These are phyloP conservation scores for Eremophila alpestris DNA, from an alignment of 2,797 vertebrate genomes.

Conservation along the genomic window DNA sequence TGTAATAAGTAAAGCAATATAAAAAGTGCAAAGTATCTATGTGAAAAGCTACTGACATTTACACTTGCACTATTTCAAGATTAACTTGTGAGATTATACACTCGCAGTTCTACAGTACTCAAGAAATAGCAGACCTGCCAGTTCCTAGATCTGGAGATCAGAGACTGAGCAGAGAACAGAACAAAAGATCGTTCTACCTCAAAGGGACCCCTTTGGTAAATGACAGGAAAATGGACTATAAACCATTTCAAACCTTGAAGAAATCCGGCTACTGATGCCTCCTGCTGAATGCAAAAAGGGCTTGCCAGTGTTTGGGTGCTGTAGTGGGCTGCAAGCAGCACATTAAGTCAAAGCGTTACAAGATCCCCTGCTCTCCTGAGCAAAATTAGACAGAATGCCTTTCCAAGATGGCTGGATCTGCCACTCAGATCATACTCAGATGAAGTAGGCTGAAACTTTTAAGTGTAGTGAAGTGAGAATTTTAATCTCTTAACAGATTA, in stretches of 20 bases:
- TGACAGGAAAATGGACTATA: neutral
- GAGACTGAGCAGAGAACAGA: neutral
- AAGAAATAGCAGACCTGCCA: neutral
- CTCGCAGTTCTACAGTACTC: neutral
- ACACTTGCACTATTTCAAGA: neutral
- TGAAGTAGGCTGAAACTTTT: neutral
- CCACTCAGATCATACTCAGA: neutral
- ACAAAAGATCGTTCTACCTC: neutral
- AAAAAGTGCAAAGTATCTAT: neutral
- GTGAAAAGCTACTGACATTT: neutral
- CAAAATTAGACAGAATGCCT: neutral
- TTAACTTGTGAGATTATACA: neutral
- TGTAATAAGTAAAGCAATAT: neutral
- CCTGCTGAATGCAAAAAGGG: neutral
- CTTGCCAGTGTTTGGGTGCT: neutral
- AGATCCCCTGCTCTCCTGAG: neutral
- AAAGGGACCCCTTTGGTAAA: neutral
- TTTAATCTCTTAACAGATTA: neutral
- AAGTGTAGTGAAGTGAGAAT: neutral
- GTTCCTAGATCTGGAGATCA: neutral
- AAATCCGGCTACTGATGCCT: neutral
- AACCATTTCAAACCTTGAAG: neutral
- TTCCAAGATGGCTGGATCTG: neutral
- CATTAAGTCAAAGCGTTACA: fast-evolving
- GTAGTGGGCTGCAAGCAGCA: fast-evolving